Evolutionary conservation across 2,797 vertebrate species (phyloP).

Genomic region (Pogonophryne albipinna): DNA sequence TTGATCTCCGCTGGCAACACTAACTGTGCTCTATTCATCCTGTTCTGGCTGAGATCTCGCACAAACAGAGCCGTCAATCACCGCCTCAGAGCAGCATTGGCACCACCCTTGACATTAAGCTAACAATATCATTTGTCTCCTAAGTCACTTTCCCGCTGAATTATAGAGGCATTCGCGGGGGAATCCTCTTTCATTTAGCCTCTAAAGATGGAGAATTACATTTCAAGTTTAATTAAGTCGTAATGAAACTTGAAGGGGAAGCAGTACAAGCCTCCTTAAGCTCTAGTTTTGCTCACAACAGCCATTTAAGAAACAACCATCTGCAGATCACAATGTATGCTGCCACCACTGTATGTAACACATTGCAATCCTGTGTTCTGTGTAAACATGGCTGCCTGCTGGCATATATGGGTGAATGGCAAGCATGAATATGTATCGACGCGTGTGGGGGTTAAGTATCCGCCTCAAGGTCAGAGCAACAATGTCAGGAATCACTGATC

Average conservation of each 20-base stretch:
- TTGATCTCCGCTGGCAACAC: conserved; percentile 78
- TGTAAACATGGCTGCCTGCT: conserved; percentile 35
- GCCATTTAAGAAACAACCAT: conserved; percentile 31
- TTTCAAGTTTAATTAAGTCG: conserved; percentile 77
- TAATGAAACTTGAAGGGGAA: conserved; percentile 71
- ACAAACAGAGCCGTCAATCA: conserved; percentile 82
- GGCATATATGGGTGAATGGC: conserved; percentile 27
- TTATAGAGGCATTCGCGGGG: conserved; percentile 38
- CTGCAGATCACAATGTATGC: conserved; percentile 15
- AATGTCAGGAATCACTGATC: conserved; percentile 64
- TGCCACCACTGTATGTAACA: conserved; percentile 22
- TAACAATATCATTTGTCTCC: conserved; percentile 76
- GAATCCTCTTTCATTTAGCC: conserved; percentile 59
- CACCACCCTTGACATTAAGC: conserved; percentile 72
- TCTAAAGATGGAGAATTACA: conserved; percentile 74
- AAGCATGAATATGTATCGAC: conserved; percentile 71
- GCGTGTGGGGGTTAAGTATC: conserved; percentile 65
- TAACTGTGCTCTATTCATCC: conserved; percentile 77
- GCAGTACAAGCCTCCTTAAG: conserved; percentile 59
- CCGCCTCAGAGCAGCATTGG: conserved; percentile 46
- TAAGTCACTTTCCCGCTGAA: conserved; percentile 66
- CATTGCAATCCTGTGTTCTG: conserved; percentile 9
- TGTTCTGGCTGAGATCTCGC: conserved; percentile 64
- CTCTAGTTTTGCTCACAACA: conserved; percentile 51
- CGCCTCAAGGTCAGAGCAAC: conserved; percentile 71